phyloP scores from a whole-genome alignment of 1,140 invertebrate species.

The Berghia stephanieae region DNA sequence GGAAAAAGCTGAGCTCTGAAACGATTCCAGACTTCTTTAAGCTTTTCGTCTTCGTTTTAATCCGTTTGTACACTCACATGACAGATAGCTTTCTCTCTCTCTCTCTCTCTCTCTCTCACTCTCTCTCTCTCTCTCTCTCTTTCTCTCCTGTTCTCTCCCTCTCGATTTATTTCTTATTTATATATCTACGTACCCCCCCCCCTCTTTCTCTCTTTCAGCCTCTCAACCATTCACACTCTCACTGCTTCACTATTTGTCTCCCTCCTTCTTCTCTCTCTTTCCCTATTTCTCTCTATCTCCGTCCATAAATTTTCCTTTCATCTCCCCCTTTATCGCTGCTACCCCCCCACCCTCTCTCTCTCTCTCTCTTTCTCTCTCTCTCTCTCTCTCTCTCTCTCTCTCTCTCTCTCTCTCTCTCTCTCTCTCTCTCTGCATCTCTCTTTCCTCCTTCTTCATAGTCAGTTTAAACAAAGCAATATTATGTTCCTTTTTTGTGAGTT shows the following conservation, averaged over 20 bases:
- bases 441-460: not conserved
- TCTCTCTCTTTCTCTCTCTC: conserved; percentile 20
- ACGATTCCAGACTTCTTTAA: not conserved
- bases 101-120: not conserved
- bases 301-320: not conserved
- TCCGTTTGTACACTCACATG: no score
- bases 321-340: not conserved
- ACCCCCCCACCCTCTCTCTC: conserved; percentile 9
- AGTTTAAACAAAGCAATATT: no score
- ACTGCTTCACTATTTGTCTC: not conserved
- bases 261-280: not conserved
- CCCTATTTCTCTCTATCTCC: not conserved
- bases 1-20: not conserved
- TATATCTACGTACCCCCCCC: not conserved
- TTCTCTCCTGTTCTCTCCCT: not conserved
- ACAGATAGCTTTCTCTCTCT: conserved; percentile 3
- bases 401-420: conserved; percentile 18
- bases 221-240: not conserved
- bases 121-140: not conserved
- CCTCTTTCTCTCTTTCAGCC: not conserved
- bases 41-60: not conserved
- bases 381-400: conserved; percentile 20
- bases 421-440: conserved; percentile 19
- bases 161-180: not conserved
- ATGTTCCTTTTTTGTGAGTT: no score